A percentile compares a stretch with the other conserved stretches of the same genome.
Conservation (phyloP, 2,797 vertebrate species). For the Microchirus variegatus region DNA sequence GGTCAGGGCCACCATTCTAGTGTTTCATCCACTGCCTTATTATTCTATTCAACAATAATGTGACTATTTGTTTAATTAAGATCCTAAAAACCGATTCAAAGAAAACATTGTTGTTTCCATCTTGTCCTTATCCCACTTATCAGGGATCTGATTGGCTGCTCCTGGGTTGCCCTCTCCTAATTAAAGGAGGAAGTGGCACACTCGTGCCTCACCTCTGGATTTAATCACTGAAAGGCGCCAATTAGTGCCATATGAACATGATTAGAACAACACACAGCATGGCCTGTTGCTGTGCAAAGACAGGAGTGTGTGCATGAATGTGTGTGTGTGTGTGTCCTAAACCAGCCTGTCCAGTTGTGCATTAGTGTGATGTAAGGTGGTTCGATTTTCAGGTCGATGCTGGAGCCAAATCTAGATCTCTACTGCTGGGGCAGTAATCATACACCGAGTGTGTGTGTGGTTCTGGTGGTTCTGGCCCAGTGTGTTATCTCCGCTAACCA, state of each 20-base stretch:
- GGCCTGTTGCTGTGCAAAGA: conserved; percentile 64
- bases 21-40: no score
- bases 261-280: conserved; percentile 60
- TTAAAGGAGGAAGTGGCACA: conserved; percentile 69
- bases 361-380: conserved; percentile 67
- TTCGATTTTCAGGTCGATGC: conserved; percentile 76
- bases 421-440: conserved; percentile 74
- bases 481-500: conserved; percentile 56
- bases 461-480: conserved; percentile 45
- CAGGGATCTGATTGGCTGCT: conserved; percentile 56
- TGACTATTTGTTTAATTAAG: no score
- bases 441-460: conserved; percentile 32
- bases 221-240: conserved; percentile 73
- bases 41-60: no score
- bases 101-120: conserved; percentile 32
- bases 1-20: no score
- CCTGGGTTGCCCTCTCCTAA: conserved; percentile 55
- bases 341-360: conserved; percentile 52
- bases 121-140: conserved; percentile 36
- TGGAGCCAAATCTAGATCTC: conserved; percentile 74
- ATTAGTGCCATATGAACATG: conserved; percentile 70
- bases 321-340: conserved; percentile 29
- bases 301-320: not conserved
- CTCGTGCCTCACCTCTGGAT: conserved; percentile 55
- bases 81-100: not conserved